Evolutionary conservation across 2,797 vertebrate species (phyloP).

Genomic region (Pygocentrus nattereri): DNA sequence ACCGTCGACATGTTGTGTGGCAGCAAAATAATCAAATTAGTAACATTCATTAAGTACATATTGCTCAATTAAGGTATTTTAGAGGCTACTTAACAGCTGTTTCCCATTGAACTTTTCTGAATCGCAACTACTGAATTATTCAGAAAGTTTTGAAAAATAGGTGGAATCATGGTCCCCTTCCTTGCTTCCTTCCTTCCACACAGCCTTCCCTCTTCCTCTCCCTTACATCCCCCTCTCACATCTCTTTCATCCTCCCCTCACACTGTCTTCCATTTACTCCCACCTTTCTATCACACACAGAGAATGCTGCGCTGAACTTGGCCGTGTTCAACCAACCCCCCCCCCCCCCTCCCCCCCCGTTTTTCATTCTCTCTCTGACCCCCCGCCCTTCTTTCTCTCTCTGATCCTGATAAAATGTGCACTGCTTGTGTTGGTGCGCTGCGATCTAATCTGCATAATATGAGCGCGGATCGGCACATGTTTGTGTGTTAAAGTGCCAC

Average conservation of each 20-base stretch:
- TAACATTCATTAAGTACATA: no score
- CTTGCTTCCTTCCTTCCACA: no score
- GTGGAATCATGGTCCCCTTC: background rate
- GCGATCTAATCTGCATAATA: slow-evolving; percentile 67
- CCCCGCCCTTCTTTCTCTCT: background rate
- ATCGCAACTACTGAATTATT: no score
- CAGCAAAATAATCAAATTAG: no score
- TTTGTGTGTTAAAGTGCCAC: slow-evolving; percentile 67
- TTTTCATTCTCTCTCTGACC: background rate
- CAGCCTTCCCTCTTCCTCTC: background rate
- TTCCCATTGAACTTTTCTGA: no score
- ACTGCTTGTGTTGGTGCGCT: slow-evolving; percentile 44
- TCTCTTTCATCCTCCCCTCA: background rate
- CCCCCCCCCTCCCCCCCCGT: no score
- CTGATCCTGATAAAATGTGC: slow-evolving; percentile 30
- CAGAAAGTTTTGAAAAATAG: no score
- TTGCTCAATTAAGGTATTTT: no score
- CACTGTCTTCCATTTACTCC: background rate
- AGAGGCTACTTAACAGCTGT: no score
- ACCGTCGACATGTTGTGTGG: no score
- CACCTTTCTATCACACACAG: background rate
- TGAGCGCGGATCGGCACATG: slow-evolving; percentile 44
- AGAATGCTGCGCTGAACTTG: background rate
- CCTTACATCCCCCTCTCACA: background rate
- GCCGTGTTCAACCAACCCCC: no score